Percentiles rank a stretch among this genome's conserved stretches.
Evolutionary conservation across 2,797 vertebrate genomes (phyloP).

Genomic region (Setipinna tenuifilis): DNA sequence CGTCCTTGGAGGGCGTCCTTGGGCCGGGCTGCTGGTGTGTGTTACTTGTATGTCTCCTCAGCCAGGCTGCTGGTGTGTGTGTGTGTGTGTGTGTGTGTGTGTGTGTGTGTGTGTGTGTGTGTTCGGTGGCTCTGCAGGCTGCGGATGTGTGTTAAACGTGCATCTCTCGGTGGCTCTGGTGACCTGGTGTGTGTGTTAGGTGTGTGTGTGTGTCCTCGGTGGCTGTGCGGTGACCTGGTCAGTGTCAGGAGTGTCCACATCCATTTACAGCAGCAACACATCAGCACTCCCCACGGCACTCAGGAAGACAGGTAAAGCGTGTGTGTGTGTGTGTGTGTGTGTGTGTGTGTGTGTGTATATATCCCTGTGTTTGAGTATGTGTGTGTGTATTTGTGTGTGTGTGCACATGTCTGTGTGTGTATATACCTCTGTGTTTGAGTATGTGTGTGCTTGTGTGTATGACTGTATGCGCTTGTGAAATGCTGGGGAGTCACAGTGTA

Average conservation of each 20-base stretch:
- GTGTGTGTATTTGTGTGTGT: too few relatives aligned
- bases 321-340: background rate
- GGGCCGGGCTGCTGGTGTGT: background rate
- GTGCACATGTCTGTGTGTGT: too few relatives aligned
- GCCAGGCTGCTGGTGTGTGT: too few relatives aligned
- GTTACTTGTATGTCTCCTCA: too few relatives aligned
- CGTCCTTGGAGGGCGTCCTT: background rate
- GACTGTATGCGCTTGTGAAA: too few relatives aligned
- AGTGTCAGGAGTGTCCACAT: constrained; percentile 40
- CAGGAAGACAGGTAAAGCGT: background rate
- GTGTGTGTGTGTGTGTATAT: too few relatives aligned
- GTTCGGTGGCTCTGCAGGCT: background rate
- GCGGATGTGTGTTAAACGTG: too few relatives aligned
- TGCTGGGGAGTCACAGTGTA: too few relatives aligned
- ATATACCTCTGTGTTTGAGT: too few relatives aligned
- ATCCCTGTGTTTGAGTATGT: too few relatives aligned
- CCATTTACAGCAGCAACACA: constrained; percentile 10
- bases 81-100: constrained; percentile 9
- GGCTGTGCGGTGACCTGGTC: constrained; percentile 23
- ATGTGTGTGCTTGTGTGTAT: too few relatives aligned
- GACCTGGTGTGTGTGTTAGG: background rate
- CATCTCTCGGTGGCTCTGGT: too few relatives aligned
- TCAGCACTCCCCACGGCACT: background rate
- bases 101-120: background rate
- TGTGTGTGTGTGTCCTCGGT: background rate